These are phyloP conservation scores for Nezara viridula DNA, from an alignment of 2,888 invertebrate species.

Conservation along the genomic window DNA sequence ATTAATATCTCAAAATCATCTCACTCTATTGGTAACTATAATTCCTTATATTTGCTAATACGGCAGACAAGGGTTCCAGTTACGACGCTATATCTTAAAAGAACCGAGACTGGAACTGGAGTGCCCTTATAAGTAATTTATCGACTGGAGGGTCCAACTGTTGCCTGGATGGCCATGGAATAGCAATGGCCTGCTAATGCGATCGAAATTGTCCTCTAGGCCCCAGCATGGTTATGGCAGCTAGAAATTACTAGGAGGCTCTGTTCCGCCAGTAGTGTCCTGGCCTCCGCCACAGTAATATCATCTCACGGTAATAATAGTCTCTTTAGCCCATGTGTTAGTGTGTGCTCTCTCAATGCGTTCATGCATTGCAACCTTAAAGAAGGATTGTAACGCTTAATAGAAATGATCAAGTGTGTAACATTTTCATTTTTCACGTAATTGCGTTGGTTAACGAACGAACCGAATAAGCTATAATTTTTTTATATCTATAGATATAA, in stretches of 20 bases:
- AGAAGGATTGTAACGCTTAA: no score
- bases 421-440: no score
- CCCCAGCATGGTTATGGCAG: background rate
- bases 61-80: background rate
- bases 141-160: slow-evolving; percentile 48
- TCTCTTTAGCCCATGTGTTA: background rate
- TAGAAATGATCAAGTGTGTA: no score
- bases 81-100: slow-evolving; percentile 22
- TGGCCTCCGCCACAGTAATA: background rate
- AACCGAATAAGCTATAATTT: no score
- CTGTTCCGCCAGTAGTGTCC: background rate
- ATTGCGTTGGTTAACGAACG: no score
- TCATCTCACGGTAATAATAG: background rate
- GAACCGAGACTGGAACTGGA: background rate
- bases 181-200: slow-evolving; percentile 35
- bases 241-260: background rate
- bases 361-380: background rate
- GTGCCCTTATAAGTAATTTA: slow-evolving; percentile 50
- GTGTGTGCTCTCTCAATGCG: background rate
- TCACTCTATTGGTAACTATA: no score
- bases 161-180: slow-evolving; percentile 11
- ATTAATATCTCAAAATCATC: no score
- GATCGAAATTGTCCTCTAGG: background rate
- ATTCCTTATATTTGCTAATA: background rate
- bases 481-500: no score